phyloP scores from a whole-genome alignment of 2,797 vertebrate species.

The Sciurus vulgaris region DNA sequence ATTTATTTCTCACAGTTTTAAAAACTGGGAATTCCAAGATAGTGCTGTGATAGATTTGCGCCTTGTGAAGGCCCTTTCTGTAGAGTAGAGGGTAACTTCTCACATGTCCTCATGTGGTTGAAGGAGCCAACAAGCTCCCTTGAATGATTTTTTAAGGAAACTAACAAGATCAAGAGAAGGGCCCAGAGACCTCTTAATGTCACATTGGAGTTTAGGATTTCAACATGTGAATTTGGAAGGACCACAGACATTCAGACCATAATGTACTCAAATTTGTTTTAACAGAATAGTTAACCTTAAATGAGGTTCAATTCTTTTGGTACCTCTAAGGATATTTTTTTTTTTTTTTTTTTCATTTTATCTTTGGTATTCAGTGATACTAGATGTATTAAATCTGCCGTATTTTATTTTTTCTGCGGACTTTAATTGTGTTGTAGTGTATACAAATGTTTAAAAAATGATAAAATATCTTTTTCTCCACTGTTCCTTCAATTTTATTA shows the following conservation, averaged over 20 bases:
- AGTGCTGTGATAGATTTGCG: background rate
- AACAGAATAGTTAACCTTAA: slow-evolving; percentile 18
- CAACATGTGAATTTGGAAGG: background rate
- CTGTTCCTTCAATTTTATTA: background rate
- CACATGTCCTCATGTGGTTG: background rate
- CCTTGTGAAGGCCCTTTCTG: background rate
- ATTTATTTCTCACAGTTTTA: background rate
- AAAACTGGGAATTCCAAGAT: background rate
- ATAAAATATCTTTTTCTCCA: background rate
- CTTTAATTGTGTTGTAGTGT: background rate
- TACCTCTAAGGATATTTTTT: background rate
- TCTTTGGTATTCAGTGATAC: background rate
- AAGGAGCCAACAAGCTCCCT: background rate
- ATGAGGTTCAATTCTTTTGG: background rate
- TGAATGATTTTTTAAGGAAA: background rate
- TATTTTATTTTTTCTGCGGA: slow-evolving; percentile 37
- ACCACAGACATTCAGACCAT: background rate
- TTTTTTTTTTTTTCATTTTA: slow-evolving; percentile 30
- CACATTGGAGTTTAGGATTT: background rate
- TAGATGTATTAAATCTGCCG: background rate
- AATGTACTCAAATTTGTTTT: background rate
- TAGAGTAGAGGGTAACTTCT: background rate
- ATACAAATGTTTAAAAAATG: background rate
- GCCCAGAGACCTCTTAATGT: background rate
- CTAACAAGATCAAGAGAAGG: background rate